These are phyloP conservation scores for Gasterosteus nipponicus DNA, from an alignment of 2,113 vertebrate genomes.

Conservation along the genomic window DNA sequence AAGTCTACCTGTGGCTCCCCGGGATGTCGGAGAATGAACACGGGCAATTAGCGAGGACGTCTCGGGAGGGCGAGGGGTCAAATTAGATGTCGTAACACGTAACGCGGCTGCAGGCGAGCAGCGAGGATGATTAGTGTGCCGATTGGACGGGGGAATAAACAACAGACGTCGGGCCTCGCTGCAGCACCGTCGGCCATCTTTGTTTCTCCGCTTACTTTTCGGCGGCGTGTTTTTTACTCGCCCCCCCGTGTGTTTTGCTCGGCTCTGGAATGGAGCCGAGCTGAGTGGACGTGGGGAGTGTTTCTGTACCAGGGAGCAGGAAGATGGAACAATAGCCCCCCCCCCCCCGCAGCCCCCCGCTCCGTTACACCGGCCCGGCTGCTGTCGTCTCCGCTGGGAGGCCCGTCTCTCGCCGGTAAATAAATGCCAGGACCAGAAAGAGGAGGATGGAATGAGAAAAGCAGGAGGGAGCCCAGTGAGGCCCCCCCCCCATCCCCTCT, in stretches of 20 bases:
- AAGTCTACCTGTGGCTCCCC: constrained; percentile 51
- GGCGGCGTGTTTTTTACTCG: constrained; percentile 69
- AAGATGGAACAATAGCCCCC: constrained; percentile 74
- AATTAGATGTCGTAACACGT: constrained; percentile 67
- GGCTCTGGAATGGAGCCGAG: constrained; percentile 60
- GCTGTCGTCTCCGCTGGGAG: constrained; percentile 52
- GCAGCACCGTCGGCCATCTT: constrained; percentile 55
- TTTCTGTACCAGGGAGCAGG: constrained; percentile 72
- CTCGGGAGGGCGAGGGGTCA: constrained; percentile 59
- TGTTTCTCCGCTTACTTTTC: constrained; percentile 48
- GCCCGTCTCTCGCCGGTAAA: constrained; percentile 47
- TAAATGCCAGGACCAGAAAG: constrained; percentile 48
- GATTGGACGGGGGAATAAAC: constrained; percentile 44
- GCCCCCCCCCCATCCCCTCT: not conserved
- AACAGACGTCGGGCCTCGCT: constrained; percentile 24
- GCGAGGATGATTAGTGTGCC: constrained; percentile 47
- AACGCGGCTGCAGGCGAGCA: constrained; percentile 41
- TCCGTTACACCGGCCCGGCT: constrained; percentile 66
- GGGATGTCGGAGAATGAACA: constrained; percentile 69
- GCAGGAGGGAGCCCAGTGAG: constrained; percentile 26
- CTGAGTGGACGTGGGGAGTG: constrained; percentile 43
- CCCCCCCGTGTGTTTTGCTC: constrained; percentile 42
- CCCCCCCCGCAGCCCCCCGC: not conserved
- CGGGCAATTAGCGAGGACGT: constrained; percentile 63
- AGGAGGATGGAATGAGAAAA: constrained; percentile 46